Base-by-base conservation (phyloP, 2,797 vertebrate species). In the Astyanax mexicanus region DNA sequence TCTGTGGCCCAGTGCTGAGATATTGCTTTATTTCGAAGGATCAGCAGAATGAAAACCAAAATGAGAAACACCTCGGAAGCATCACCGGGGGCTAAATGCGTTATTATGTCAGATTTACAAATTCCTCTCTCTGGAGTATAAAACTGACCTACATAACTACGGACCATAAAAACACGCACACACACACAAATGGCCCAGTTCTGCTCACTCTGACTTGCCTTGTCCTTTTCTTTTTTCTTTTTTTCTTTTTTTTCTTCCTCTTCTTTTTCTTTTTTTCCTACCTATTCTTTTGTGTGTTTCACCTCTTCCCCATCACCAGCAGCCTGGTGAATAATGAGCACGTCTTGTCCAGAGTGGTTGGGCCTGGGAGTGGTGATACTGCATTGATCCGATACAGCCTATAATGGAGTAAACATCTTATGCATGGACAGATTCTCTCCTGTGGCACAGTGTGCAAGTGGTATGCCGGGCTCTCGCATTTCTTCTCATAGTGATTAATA, bases 331-430 rank as follows among this genome's bases (percentile, higher is more conserved):
- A 80, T 72, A 86, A 91, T 83, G 69, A 88, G 69, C 79, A 68
- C 35, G 60, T 79, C 74, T 83, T 89, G 88, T 87, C 89, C 86
- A 86, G 92, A 92, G 93, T 91, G 84, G 86, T 89, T 84, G 75
- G 75, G 80, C 80, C 86, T 85, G 83, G 83, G 75, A 88, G 83
- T 88, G 88, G 84, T 88, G 92, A 89, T 91, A 87, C 90, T 92
- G 90, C 89, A 94, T 91, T 94, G 94, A 91, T 95, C 93, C 91
- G 88, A 94, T 89, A 91, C 86, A 90, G 93, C 89, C 85, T 69
- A 90, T 92, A 93, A 91, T 92, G 93, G 95, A 94, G 94, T 95
- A 96, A 96, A 96, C 94, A 95, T 95, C 95, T 95, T 96, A 95
- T 93, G 94, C 88, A 84, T 90, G 90, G 67, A 73, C 65, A 38